phyloP scores from a whole-genome alignment of 2,797 vertebrate genomes.

The Sphenopsis melanotis region DNA sequence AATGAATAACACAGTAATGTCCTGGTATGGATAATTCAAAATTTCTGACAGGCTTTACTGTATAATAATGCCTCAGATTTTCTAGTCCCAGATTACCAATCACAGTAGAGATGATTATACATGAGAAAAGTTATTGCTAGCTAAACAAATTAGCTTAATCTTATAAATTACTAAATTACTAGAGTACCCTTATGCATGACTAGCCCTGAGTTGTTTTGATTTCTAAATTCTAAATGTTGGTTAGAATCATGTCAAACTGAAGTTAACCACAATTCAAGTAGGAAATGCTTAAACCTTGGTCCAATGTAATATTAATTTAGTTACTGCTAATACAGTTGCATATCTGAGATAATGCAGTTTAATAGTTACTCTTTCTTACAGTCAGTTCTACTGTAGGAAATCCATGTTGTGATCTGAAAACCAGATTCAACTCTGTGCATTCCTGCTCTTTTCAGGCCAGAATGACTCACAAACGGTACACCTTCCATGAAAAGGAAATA shows the following conservation, averaged over 20 bases:
- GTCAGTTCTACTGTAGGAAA: neutral
- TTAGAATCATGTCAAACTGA: neutral
- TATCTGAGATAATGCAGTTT: neutral
- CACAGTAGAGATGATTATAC: neutral
- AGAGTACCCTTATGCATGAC: neutral
- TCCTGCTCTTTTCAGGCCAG: neutral
- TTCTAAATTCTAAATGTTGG: neutral
- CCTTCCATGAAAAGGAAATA: neutral
- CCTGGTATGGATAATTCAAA: neutral
- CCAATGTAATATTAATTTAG: neutral
- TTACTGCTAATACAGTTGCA: neutral
- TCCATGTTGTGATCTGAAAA: neutral
- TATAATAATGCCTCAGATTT: neutral
- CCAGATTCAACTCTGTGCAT: neutral
- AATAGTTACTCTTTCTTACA: neutral
- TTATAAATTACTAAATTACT: neutral
- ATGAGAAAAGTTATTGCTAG: neutral
- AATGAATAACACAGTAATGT: neutral
- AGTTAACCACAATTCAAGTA: neutral
- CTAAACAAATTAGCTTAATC: neutral
- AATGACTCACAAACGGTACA: accelerated
- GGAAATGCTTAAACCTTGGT: neutral
- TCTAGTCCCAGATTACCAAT: neutral
- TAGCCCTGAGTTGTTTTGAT: neutral
- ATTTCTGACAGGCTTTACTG: neutral